Evolutionary conservation across 2,797 vertebrate genomes (phyloP).

Genomic region (Diceros bicornis): DNA sequence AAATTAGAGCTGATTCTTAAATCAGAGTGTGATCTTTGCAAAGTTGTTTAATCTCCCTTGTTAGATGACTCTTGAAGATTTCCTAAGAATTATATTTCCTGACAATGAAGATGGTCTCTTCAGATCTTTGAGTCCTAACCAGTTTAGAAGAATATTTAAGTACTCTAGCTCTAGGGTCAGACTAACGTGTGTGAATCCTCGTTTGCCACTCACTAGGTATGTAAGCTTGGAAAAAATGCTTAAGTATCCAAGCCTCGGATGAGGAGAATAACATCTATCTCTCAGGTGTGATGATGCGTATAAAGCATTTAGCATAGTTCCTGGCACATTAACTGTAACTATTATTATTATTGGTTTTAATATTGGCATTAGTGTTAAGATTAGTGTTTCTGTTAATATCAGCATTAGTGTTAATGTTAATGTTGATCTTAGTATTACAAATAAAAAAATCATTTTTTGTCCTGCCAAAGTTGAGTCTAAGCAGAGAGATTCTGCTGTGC

Average conservation of each 20-base stretch:
- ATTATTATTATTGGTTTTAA: not conserved
- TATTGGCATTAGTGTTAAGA: not conserved
- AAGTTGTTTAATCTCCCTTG: not conserved
- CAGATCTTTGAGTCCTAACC: not conserved
- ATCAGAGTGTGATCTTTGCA: not conserved
- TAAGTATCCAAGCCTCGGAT: not conserved
- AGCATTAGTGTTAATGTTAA: not conserved
- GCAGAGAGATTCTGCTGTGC: not conserved
- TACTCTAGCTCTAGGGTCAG: not conserved
- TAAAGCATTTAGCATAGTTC: not conserved
- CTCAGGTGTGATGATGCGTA: not conserved
- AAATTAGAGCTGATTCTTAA: not conserved
- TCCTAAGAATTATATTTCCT: not conserved
- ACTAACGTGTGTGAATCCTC: not conserved
- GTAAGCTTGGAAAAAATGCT: not conserved
- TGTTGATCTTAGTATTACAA: not conserved
- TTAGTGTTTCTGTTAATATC: conserved; percentile 23
- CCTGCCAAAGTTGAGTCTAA: not conserved
- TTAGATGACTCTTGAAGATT: not conserved
- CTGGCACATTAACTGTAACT: not conserved
- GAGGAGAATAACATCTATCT: not conserved
- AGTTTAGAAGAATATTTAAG: not conserved
- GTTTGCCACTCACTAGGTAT: not conserved
- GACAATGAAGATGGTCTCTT: not conserved
- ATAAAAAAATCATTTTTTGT: not conserved